A percentile compares a stretch with the other conserved stretches of the same genome.
phyloP scores from a whole-genome alignment of 1,140 invertebrate genomes.

The Telenomus remus region DNA sequence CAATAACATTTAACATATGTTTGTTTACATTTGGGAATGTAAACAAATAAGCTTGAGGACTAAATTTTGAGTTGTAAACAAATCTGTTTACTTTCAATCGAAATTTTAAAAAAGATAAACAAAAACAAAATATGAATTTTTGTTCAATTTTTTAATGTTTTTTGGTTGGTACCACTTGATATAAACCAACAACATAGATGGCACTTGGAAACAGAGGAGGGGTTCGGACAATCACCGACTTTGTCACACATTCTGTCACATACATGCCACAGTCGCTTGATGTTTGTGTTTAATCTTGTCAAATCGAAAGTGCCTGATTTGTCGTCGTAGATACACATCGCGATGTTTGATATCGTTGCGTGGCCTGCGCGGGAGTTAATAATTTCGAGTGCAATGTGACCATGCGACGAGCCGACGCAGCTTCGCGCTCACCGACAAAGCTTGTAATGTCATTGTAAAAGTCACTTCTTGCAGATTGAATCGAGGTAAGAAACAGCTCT shows the following conservation, averaged over 20 bases:
- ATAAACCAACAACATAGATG: constrained; percentile 2
- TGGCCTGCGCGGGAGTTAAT: neutral
- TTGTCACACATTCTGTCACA: constrained; percentile 16
- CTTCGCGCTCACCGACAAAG: neutral
- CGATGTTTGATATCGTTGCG: neutral
- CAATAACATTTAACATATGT: neutral
- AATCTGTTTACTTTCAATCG: no score
- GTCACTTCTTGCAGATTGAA: neutral
- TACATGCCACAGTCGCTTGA: constrained; percentile 7
- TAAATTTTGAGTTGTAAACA: no score
- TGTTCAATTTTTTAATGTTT: neutral
- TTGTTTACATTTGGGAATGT: neutral
- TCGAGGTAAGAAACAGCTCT: constrained; percentile 7
- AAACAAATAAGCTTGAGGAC: no score
- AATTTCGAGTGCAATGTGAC: constrained; percentile 2
- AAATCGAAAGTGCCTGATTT: constrained; percentile 19
- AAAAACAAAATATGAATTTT: no score
- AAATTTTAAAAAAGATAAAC: no score
- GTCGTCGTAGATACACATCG: neutral
- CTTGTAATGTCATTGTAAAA: constrained; percentile 10
- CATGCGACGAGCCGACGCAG: neutral
- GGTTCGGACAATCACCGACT: constrained; percentile 20
- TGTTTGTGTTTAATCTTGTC: constrained; percentile 30
- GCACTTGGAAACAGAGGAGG: constrained; percentile 4
- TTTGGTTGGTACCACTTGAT: neutral